These are phyloP conservation scores for Trachythela sp. DNA, from an alignment of 64 coral and sea anemone species.

Conservation along the genomic window DNA sequence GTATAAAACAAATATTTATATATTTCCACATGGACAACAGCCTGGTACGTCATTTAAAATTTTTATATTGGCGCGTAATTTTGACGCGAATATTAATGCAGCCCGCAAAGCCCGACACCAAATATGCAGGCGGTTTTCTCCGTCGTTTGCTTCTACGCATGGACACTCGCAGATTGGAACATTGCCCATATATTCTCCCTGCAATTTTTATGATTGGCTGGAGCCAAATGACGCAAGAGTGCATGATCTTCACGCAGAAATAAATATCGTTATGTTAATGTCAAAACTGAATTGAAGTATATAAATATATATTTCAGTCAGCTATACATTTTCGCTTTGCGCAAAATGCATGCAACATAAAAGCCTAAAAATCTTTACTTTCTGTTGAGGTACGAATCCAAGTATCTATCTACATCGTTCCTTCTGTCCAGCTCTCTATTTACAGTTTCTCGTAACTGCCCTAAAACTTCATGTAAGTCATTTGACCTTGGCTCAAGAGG, in stretches of 20 bases:
- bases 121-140: background rate
- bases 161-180: background rate
- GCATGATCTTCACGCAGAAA: too few relatives aligned
- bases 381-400: background rate
- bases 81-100: too few relatives aligned
- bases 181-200: too few relatives aligned
- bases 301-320: too few relatives aligned
- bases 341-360: background rate
- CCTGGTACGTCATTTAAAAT: background rate
- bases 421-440: constrained; percentile 10
- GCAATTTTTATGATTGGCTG: too few relatives aligned
- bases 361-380: background rate
- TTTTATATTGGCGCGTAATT: background rate
- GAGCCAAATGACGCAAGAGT: too few relatives aligned
- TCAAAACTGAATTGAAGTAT: too few relatives aligned
- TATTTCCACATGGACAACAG: background rate
- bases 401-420: background rate
- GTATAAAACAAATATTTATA: background rate
- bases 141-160: too few relatives aligned
- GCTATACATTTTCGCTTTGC: too few relatives aligned
- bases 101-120: background rate
- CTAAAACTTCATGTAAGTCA: background rate
- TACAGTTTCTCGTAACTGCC: background rate
- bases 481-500: background rate
- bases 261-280: too few relatives aligned